Percentiles rank a stretch among this genome's conserved stretches.
phyloP scores from a whole-genome alignment of 2,797 vertebrate genomes.

The Enoplosus armatus region DNA sequence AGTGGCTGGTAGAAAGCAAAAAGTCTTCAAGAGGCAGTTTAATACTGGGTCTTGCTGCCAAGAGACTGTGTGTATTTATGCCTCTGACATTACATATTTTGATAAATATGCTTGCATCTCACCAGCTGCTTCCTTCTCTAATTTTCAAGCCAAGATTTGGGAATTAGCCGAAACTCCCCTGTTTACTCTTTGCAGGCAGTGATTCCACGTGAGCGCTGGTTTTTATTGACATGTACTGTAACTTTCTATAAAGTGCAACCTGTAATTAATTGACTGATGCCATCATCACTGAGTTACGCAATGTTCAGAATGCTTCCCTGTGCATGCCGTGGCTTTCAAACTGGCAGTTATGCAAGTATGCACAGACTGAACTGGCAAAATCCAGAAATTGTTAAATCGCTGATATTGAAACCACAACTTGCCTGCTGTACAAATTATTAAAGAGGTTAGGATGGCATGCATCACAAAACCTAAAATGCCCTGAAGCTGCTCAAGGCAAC shows the following conservation, averaged over 20 bases:
- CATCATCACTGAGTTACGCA: slow-evolving; percentile 49
- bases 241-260: slow-evolving; percentile 44
- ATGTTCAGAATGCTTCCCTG: slow-evolving; percentile 21
- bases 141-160: slow-evolving; percentile 47
- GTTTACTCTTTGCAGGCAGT: slow-evolving; percentile 30
- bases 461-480: slow-evolving; percentile 7
- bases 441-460: slow-evolving; percentile 19
- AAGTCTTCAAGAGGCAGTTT: slow-evolving; percentile 23
- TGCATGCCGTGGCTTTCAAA: slow-evolving; percentile 25
- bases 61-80: slow-evolving; percentile 51
- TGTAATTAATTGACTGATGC: slow-evolving; percentile 55
- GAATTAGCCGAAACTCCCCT: slow-evolving; percentile 31
- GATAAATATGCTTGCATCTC: slow-evolving; percentile 55
- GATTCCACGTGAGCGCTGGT: slow-evolving; percentile 14
- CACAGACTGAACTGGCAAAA: slow-evolving; percentile 15
- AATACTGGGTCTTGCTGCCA: slow-evolving; percentile 42
- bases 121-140: slow-evolving; percentile 70
- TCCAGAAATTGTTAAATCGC: slow-evolving; percentile 34
- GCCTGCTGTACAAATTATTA: slow-evolving; percentile 22
- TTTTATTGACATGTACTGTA: slow-evolving; percentile 48
- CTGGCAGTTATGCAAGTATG: slow-evolving; percentile 40
- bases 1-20: slow-evolving; percentile 24
- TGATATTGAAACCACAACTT: slow-evolving; percentile 29
- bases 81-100: slow-evolving; percentile 66
- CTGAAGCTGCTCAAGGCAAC: slow-evolving; percentile 1